Evolutionary conservation across 2,797 vertebrate species (phyloP).

Genomic region (Rhadinocentrus ornatus): DNA sequence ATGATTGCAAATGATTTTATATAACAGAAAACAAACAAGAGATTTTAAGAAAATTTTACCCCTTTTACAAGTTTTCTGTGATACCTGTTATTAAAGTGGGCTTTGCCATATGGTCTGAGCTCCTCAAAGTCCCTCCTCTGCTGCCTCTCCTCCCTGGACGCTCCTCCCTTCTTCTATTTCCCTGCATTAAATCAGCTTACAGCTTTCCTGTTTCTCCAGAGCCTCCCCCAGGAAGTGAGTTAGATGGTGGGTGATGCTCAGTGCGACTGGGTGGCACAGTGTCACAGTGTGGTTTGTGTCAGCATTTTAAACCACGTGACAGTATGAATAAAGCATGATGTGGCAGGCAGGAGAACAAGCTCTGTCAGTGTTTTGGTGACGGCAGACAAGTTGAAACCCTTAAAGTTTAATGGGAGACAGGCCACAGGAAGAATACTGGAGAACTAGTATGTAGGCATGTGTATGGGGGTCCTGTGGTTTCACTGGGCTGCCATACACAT

Average conservation of each 20-base stretch:
- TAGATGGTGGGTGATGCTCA: constrained; percentile 35
- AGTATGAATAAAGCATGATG: constrained; percentile 79
- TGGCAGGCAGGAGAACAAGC: constrained; percentile 71
- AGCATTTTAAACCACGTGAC: constrained; percentile 67
- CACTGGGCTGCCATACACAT: constrained; percentile 35
- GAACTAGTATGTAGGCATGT: constrained; percentile 15
- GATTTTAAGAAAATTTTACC: background rate
- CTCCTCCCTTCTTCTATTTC: background rate
- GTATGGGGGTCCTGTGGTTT: constrained; percentile 54
- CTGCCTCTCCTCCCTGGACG: background rate
- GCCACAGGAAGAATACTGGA: constrained; percentile 44
- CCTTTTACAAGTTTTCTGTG: background rate
- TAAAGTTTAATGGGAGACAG: constrained; percentile 75
- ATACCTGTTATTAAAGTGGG: background rate
- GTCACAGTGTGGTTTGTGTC: constrained; percentile 65
- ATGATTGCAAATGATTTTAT: background rate
- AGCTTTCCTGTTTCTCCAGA: constrained; percentile 7
- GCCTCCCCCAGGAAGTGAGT: constrained; percentile 17
- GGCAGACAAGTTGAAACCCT: constrained; percentile 62
- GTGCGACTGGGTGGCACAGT: constrained; percentile 45
- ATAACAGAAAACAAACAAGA: background rate
- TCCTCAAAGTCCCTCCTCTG: constrained; percentile 1
- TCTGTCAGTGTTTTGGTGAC: constrained; percentile 70
- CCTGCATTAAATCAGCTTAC: constrained; percentile 3
- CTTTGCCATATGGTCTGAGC: background rate